These are phyloP conservation scores for Sebastes fasciatus DNA, from an alignment of 2,113 vertebrate genomes.

Conservation along the genomic window DNA sequence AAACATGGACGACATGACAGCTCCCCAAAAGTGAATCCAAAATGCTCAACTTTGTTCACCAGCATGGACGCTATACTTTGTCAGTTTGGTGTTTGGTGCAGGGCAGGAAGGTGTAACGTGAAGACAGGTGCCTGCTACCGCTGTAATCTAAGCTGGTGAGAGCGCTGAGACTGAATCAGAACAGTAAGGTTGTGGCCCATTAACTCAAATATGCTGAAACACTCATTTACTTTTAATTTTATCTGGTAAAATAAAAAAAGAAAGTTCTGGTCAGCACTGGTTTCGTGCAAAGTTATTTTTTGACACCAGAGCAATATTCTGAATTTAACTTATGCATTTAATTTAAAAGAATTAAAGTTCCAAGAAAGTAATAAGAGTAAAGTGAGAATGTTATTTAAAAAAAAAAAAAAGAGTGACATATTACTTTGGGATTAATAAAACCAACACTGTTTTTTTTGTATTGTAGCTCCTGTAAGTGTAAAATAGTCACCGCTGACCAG, in stretches of 20 bases:
- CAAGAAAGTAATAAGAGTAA: background rate
- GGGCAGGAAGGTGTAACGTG: background rate
- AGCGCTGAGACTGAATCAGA: background rate
- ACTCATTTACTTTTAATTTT: background rate
- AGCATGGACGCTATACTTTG: background rate
- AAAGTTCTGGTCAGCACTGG: background rate
- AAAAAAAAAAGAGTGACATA: background rate
- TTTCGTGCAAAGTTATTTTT: background rate
- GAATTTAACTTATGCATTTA: no score
- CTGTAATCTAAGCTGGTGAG: background rate
- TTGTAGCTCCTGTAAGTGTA: background rate
- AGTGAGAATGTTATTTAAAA: background rate
- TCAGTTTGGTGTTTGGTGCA: background rate
- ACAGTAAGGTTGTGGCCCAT: background rate
- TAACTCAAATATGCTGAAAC: background rate
- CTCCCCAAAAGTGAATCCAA: no score
- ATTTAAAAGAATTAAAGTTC: background rate
- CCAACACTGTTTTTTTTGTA: background rate
- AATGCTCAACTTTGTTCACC: background rate
- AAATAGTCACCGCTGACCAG: background rate
- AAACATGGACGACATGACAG: no score
- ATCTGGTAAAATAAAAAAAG: background rate
- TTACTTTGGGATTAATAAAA: background rate
- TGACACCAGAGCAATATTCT: no score
- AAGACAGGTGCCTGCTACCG: background rate